Percentiles rank a stretch among this genome's conserved stretches.
Evolutionary conservation across 1,140 invertebrate species (phyloP).

Genomic region (Leptinotarsa undecemlineata): DNA sequence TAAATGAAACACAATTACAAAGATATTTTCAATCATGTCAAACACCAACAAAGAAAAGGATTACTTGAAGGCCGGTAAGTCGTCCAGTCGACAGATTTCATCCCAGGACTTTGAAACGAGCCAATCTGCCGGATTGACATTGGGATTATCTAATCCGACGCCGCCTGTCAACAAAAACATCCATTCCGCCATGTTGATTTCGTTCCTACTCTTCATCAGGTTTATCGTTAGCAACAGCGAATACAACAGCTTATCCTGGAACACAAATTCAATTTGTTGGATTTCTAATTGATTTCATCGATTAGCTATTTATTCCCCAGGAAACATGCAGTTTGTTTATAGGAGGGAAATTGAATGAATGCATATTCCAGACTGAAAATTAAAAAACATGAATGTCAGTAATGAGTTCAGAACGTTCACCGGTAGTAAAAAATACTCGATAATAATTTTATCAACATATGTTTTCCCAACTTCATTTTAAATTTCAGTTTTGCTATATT

Average conservation of each 20-base stretch:
- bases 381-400: too few relatives aligned
- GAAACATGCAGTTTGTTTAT: too few relatives aligned
- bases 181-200: conserved; percentile 76
- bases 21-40: too few relatives aligned
- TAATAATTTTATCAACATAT: too few relatives aligned
- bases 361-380: too few relatives aligned
- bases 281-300: too few relatives aligned
- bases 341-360: too few relatives aligned
- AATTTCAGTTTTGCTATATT: too few relatives aligned
- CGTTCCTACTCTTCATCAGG: conserved; percentile 72
- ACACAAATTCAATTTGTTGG: conserved; percentile 58
- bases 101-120: conserved; percentile 80
- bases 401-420: too few relatives aligned
- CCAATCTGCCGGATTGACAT: conserved; percentile 74
- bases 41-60: not conserved
- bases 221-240: conserved; percentile 85
- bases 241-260: conserved; percentile 92
- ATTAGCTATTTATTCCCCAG: too few relatives aligned
- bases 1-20: conserved; percentile 2
- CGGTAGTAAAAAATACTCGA: too few relatives aligned
- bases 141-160: conserved; percentile 76
- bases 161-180: conserved; percentile 89
- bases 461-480: too few relatives aligned
- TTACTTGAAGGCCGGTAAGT: conserved; percentile 64
- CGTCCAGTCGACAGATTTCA: conserved; percentile 74